phyloP scores from a whole-genome alignment of 2,113 vertebrate genomes.

The Hipposideros armiger region DNA sequence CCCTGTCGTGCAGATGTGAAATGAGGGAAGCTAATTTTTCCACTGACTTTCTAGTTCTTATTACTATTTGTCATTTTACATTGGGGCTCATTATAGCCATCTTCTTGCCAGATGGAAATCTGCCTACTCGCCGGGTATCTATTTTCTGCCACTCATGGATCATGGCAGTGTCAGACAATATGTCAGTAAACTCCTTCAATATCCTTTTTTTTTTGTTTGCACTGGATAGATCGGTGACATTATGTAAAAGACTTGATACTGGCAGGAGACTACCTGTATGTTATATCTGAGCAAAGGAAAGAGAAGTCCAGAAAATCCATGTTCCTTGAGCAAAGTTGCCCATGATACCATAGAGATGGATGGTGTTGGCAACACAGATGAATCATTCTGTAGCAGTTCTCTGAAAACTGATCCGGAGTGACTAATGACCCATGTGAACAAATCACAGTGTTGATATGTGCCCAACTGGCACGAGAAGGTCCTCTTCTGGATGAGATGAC shows the following conservation, averaged over 20 bases:
- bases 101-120: constrained; percentile 85
- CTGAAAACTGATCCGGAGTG: constrained; percentile 50
- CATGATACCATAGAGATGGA: background rate
- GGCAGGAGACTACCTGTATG: constrained; percentile 24
- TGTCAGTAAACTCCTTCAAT: constrained; percentile 80
- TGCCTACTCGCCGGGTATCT: constrained; percentile 83
- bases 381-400: constrained; percentile 54
- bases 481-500: constrained; percentile 16
- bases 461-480: constrained; percentile 19
- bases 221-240: constrained; percentile 47
- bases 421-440: constrained; percentile 53
- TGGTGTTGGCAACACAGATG: background rate
- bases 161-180: constrained; percentile 82
- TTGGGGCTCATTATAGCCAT: constrained; percentile 80
- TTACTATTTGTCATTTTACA: constrained; percentile 83
- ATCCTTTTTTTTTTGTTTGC: constrained; percentile 60
- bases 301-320: background rate
- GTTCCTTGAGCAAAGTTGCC: background rate
- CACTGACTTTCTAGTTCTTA: constrained; percentile 81
- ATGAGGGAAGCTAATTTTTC: constrained; percentile 82
- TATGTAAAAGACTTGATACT: constrained; percentile 61
- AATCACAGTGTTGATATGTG: background rate
- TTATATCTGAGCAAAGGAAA: background rate
- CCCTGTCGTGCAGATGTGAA: constrained; percentile 84
- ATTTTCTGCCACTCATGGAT: constrained; percentile 86